These are phyloP conservation scores for Caenorhabditis imperialis DNA, from an alignment of 2,888 invertebrate genomes.

Conservation along the genomic window DNA sequence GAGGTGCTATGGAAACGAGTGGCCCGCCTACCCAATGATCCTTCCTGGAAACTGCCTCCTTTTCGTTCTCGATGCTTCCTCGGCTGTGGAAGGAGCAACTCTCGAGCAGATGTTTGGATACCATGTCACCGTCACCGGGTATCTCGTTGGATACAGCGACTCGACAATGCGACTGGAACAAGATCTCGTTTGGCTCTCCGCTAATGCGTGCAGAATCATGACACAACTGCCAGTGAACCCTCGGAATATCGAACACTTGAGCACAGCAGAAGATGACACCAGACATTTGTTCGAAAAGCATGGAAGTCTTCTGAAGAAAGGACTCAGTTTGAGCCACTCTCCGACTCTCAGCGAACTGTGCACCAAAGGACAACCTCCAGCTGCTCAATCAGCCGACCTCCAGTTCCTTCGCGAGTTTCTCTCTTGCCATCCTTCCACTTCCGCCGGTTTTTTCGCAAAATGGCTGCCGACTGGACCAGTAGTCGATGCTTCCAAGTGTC, in stretches of 20 bases:
- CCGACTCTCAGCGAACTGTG: conserved; percentile 90
- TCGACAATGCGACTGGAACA: conserved; percentile 70
- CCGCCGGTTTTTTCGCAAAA: conserved; percentile 91
- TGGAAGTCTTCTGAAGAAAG: conserved; percentile 85
- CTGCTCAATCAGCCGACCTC: conserved; percentile 77
- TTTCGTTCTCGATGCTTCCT: conserved; percentile 93
- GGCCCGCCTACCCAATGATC: conserved; percentile 85
- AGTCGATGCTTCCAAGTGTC: conserved; percentile 78
- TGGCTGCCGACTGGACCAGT: conserved; percentile 83
- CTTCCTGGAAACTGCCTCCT: conserved; percentile 87
- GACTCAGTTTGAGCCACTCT: conserved; percentile 89
- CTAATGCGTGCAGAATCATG: conserved; percentile 72
- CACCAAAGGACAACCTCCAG: conserved; percentile 57
- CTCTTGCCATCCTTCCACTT: conserved; percentile 87
- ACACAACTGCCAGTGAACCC: conserved; percentile 66
- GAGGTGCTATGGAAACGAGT: conserved; percentile 79
- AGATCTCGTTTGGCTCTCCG: conserved; percentile 74
- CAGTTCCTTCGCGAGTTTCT: conserved; percentile 83
- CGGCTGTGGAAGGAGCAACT: conserved; percentile 62
- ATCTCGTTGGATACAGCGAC: conserved; percentile 44
- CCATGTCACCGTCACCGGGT: conserved; percentile 73
- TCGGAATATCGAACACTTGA: conserved; percentile 80
- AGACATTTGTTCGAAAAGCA: conserved; percentile 78
- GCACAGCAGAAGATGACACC: conserved; percentile 83
- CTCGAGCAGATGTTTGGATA: conserved; percentile 72